These are phyloP conservation scores for Elmis aenea DNA, from an alignment of 2,888 invertebrate genomes.

Conservation along the genomic window DNA sequence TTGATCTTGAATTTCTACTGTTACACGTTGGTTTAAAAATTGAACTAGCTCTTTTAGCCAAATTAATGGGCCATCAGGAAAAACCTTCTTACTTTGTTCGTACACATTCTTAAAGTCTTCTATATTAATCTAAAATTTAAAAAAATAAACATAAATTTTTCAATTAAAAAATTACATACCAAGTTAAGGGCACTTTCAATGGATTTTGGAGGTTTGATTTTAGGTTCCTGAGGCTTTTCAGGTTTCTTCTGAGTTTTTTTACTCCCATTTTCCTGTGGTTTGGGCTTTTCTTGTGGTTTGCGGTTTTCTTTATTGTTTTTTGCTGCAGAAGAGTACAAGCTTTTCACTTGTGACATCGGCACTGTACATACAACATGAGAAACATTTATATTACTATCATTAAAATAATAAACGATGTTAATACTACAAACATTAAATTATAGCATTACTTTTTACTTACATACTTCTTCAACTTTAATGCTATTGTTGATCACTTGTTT, in stretches of 20 bases:
- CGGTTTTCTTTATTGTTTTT: conserved; percentile 60
- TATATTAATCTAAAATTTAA: conserved; percentile 54
- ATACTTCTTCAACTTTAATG: conserved; percentile 69
- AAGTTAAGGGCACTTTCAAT: conserved; percentile 59
- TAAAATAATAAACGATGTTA: no score
- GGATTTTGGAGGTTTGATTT: conserved; percentile 61
- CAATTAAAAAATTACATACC: conserved; percentile 43
- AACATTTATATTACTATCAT: no score
- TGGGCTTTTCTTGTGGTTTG: conserved; percentile 48
- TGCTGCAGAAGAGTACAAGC: conserved; percentile 59
- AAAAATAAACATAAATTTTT: conserved; percentile 14
- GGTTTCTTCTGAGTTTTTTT: conserved; percentile 39
- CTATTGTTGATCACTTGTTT: conserved; percentile 50
- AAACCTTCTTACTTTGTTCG: conserved; percentile 57
- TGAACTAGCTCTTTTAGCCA: conserved; percentile 68
- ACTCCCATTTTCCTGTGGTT: conserved; percentile 30
- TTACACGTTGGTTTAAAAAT: conserved; percentile 58
- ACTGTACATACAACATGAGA: conserved; percentile 51
- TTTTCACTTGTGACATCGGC: conserved; percentile 63
- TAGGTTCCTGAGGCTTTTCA: conserved; percentile 51
- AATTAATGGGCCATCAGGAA: conserved; percentile 64
- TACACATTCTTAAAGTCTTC: conserved; percentile 52
- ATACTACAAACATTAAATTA: background rate
- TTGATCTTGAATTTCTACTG: conserved; percentile 60
- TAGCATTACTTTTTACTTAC: conserved; percentile 51